A percentile compares a stretch with the other conserved stretches of the same genome.
Evolutionary conservation across 2,797 vertebrate species (phyloP).

Genomic region (Mionectes olivaceus): DNA sequence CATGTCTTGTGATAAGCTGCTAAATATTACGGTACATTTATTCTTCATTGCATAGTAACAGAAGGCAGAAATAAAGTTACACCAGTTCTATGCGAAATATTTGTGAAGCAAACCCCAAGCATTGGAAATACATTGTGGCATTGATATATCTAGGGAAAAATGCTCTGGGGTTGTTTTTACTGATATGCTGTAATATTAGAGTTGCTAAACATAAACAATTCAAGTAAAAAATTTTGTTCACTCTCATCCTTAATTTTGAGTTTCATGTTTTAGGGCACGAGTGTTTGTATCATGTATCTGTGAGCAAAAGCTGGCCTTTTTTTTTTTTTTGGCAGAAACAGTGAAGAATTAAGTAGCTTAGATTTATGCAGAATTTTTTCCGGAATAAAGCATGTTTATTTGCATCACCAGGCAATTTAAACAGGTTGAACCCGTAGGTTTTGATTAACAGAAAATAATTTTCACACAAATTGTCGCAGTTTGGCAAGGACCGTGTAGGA

Average conservation of each 20-base stretch:
- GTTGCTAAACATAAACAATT: neutral
- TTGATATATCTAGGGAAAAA: neutral
- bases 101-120: neutral
- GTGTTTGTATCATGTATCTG: neutral
- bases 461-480: neutral
- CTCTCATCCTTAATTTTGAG: neutral
- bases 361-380: neutral
- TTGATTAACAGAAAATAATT: constrained; percentile 4
- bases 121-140: neutral
- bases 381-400: neutral
- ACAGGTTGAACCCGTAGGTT: neutral
- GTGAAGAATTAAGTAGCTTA: neutral
- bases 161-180: neutral
- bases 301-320: neutral
- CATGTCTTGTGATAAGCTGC: neutral
- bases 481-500: neutral
- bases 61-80: neutral
- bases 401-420: neutral
- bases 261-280: neutral
- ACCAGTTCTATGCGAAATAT: neutral
- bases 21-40: neutral
- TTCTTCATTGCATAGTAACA: neutral
- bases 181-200: neutral
- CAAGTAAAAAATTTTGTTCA: neutral
- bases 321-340: neutral